Conservation (phyloP, 2,113 vertebrate species). For the Serinus canaria region DNA sequence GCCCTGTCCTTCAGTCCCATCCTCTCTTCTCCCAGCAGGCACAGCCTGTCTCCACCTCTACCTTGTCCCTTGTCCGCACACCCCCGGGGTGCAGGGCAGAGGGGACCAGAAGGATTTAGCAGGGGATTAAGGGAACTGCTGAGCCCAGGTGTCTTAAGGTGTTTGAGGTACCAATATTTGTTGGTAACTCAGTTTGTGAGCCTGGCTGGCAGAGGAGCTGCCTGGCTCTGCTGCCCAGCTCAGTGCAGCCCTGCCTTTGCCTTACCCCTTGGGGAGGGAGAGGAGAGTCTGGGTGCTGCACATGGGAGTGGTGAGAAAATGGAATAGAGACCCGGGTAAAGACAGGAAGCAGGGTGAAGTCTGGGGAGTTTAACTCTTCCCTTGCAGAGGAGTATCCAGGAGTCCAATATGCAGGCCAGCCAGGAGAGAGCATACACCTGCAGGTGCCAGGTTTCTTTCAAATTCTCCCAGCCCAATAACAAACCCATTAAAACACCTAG, state of each 20-base stretch:
- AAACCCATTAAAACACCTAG: neutral
- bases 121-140: neutral
- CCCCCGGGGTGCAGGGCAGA: rapidly evolving
- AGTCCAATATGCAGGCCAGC: neutral
- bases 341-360: neutral
- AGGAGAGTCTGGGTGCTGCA: neutral
- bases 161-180: neutral
- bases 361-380: neutral
- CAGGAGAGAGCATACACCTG: rapidly evolving
- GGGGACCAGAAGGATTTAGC: neutral
- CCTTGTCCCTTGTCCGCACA: neutral
- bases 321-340: neutral
- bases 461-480: neutral
- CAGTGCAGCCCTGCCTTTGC: rapidly evolving
- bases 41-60: neutral
- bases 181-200: neutral
- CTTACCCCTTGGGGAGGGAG: neutral
- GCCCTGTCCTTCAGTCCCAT: neutral
- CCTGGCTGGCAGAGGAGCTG: neutral
- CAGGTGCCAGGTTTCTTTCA: neutral
- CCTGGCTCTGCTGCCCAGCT: neutral
- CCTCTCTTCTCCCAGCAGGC: neutral
- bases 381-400: neutral
- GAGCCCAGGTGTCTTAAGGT: neutral
- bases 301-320: neutral